Base-by-base conservation (phyloP, 1,140 invertebrate genomes). In the Cherax quadricarinatus region DNA sequence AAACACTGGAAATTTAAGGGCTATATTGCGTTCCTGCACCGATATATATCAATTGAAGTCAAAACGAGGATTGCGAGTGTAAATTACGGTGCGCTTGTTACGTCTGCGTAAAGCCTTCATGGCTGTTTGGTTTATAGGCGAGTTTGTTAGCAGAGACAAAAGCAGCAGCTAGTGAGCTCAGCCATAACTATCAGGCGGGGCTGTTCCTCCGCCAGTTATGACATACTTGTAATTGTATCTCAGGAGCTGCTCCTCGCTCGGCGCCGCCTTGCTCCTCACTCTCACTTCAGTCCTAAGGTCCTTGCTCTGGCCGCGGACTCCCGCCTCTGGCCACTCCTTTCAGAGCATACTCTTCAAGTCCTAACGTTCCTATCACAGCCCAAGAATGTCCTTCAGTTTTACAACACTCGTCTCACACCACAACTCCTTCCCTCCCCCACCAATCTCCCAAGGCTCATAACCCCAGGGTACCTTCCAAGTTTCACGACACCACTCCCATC, bases 121-220 rank as follows among this genome's bases (percentile, higher is more conserved):
- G 21, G 51, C 10, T 83, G 81, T 60, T 83, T 21, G 81, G 81
- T 83, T 83, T 83, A 83, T 83, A 18, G 81, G 49, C 51, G 51
- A 83, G 81, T 83, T 83, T 83, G 81, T 83, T 83, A 83, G 81
- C 51, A 18, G n/a, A 83, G 81, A 83, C 81, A 83, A 83, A 83
- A 83, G 51, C 51, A 7, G 81, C 7, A 48, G 51, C 21, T 60
- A 83, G 81, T 16, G 81, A 83, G 48, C 81, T 18, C 51, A 5
- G 41, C 81, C 18, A 60, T 83, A 83, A 83, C 81, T 83, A 83
- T 83, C 81, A 83, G 57, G 49, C n/a, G 51, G 51, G 18, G 51
- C 16, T 83, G 81, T 83, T 83, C 24, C 21, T 30, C 51, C 81
- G n/a, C 57, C 51, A 16, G 51, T 83, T 83, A 83, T 83, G 81